These are phyloP conservation scores for Drosophila eugracilis DNA, from an alignment of 1,140 invertebrate genomes.

Conservation along the genomic window DNA sequence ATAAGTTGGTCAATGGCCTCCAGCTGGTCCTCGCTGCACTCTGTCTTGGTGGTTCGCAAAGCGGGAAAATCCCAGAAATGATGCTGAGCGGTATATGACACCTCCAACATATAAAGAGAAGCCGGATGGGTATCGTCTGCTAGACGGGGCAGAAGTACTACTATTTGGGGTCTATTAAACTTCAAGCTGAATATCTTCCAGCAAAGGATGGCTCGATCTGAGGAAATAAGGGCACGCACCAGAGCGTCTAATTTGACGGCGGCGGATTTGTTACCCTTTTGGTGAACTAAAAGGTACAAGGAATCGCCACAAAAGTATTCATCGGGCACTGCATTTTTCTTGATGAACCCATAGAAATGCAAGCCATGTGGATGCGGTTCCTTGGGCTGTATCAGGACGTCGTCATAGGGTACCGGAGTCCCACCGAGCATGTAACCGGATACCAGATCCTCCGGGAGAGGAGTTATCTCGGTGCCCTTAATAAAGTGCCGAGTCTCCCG, in stretches of 20 bases:
- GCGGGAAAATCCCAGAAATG: slow-evolving; percentile 78
- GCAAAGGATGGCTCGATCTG: slow-evolving; percentile 64
- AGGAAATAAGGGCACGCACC: slow-evolving; percentile 56
- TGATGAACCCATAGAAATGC: slow-evolving; percentile 74
- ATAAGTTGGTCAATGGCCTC: slow-evolving; percentile 72
- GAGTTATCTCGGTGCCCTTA: slow-evolving; percentile 63
- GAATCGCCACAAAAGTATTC: slow-evolving; percentile 75
- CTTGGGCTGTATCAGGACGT: slow-evolving; percentile 55
- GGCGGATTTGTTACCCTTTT: slow-evolving; percentile 50
- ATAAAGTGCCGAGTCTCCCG: slow-evolving; percentile 64
- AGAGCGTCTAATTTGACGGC: slow-evolving; percentile 75
- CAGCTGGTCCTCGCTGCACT: slow-evolving; percentile 62
- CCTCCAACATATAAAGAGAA: slow-evolving; percentile 67
- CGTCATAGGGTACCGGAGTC: slow-evolving; percentile 76
- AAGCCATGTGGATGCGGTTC: slow-evolving; percentile 55
- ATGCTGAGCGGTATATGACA: slow-evolving; percentile 74
- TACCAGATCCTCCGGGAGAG: slow-evolving; percentile 64
- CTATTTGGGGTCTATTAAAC: slow-evolving; percentile 69
- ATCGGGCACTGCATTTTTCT: slow-evolving; percentile 58
- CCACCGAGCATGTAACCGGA: slow-evolving; percentile 79
- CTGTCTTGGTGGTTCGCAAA: slow-evolving; percentile 61
- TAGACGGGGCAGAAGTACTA: slow-evolving; percentile 68
- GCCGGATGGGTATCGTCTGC: slow-evolving; percentile 60
- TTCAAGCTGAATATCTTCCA: slow-evolving; percentile 74
- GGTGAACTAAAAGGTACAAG: slow-evolving; percentile 69